Base-by-base conservation (phyloP, 2,888 invertebrate genomes). In the Onchidella celtica region DNA sequence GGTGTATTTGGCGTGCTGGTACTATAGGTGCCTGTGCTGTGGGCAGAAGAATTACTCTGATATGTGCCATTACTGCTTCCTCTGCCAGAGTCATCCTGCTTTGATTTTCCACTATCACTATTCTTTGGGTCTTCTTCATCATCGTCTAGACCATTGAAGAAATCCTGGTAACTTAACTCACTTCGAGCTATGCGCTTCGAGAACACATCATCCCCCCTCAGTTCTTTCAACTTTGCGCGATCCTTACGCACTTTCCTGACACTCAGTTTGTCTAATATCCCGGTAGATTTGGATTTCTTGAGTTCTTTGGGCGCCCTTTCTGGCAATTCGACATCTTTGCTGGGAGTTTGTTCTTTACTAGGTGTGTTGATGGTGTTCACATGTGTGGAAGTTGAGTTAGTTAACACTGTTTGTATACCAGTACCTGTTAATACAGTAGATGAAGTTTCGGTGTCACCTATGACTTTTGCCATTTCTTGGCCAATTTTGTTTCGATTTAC, bases 151-250 rank as follows among this genome's bases (percentile, higher is more conserved):
- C 68, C 80, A 29, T 83, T 84, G 73, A 84, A 85, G 72, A 87
- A 85, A 61, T 89, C 88, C 27, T 88, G 88, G 68, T 87, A 88
- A 66, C 83, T 89, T 24, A 88, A 82, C 61, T 88, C 89, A 81
- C 82, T 85, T 83, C 88, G 88, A 79, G 87, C 87, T 24, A 91
- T 80, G 66, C 90, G 83, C 6, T 88, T 89, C 1, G 90, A 90
- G 77, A 91, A 91, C 34, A 91, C 89, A 14, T 90, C 90, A 40
- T 88, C 89, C 24, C 87, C 87, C 69, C 89, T 86, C 32, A 91
- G 83, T 32, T 88, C 89, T 81, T 90, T 90, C 38, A 90, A 73
- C 84, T 87, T 89, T 1, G 91, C 91, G 27, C 91, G 83, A 68
- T 90, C 91, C 69, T 89, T 89, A 57, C 86, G 89, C n/a, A 85